Percentiles rank a stretch among this genome's conserved stretches.
These are phyloP conservation scores for Nyctibius grandis DNA, from an alignment of 2,797 vertebrate genomes.

Conservation along the genomic window DNA sequence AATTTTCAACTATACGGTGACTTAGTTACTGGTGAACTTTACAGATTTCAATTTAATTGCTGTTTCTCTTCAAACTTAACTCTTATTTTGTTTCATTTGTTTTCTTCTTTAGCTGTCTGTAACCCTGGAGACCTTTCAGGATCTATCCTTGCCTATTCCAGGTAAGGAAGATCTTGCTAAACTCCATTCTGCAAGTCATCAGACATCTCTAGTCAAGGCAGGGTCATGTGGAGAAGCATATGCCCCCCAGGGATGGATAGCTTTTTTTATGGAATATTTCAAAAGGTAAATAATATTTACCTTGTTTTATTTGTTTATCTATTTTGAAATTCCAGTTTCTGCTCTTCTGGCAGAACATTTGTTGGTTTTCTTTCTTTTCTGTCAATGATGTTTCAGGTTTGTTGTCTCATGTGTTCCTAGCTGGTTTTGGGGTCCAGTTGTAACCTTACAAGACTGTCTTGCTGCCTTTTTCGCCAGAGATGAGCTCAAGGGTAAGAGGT, in stretches of 20 bases:
- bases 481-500: constrained; percentile 93
- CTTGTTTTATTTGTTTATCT: background rate
- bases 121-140: constrained; percentile 98
- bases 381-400: constrained; percentile 80
- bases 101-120: constrained; percentile 86
- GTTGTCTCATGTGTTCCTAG: constrained; percentile 82
- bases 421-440: constrained; percentile 99
- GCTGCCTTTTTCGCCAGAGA: constrained; percentile 98
- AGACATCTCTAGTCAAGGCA: constrained; percentile 92
- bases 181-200: constrained; percentile 94
- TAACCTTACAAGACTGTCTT: constrained; percentile 98
- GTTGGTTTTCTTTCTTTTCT: constrained; percentile 70
- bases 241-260: constrained; percentile 94
- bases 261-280: constrained; percentile 97
- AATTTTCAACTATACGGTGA: background rate
- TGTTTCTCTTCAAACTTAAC: background rate
- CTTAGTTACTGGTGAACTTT: background rate
- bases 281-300: constrained; percentile 82
- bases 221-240: constrained; percentile 97
- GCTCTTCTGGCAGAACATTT: constrained; percentile 72
- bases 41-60: background rate
- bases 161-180: constrained; percentile 98
- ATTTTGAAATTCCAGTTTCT: constrained; percentile 62
- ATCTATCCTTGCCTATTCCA: constrained; percentile 97
- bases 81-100: background rate